Conservation (phyloP, 92 coral and sea anemone species). For the Phenganax stokvisi region DNA sequence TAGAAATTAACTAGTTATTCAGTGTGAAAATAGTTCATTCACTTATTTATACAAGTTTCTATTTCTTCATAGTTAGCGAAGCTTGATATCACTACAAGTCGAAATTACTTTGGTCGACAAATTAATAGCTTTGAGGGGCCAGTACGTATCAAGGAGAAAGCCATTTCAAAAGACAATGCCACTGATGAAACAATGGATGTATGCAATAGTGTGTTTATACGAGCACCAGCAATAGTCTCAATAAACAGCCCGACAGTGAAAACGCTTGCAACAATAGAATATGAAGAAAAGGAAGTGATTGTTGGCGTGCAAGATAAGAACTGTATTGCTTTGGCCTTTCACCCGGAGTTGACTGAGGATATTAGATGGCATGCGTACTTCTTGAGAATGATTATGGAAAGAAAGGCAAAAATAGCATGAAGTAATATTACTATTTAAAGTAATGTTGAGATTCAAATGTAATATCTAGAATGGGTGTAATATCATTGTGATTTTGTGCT, state of each 20-base stretch:
- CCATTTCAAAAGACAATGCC: conserved; percentile 34
- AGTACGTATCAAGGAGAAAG: conserved; percentile 53
- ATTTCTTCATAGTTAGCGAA: conserved; percentile 65
- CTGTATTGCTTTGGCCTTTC: conserved; percentile 86
- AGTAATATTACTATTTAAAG: too few relatives aligned
- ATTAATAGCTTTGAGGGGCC: conserved; percentile 82
- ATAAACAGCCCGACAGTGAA: conserved; percentile 68
- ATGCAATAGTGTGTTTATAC: conserved; percentile 78
- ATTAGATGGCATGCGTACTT: conserved; percentile 85
- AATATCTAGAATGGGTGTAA: too few relatives aligned
- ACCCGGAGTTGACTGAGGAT: conserved; percentile 94
- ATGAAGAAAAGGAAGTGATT: conserved; percentile 67
- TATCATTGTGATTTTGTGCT: too few relatives aligned
- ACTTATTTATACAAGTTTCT: background rate
- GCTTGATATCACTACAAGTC: conserved; percentile 81
- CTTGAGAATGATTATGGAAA: conserved; percentile 58
- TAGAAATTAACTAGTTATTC: too few relatives aligned
- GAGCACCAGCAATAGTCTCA: conserved; percentile 90
- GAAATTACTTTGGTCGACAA: conserved; percentile 96
- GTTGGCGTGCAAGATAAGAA: conserved; percentile 82
- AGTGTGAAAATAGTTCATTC: background rate
- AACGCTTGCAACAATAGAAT: conserved; percentile 64
- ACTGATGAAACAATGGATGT: conserved; percentile 20
- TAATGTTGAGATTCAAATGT: too few relatives aligned
- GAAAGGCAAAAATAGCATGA: background rate